phyloP scores from a whole-genome alignment of 2,888 invertebrate species.

The Troides oblongomaculatus region DNA sequence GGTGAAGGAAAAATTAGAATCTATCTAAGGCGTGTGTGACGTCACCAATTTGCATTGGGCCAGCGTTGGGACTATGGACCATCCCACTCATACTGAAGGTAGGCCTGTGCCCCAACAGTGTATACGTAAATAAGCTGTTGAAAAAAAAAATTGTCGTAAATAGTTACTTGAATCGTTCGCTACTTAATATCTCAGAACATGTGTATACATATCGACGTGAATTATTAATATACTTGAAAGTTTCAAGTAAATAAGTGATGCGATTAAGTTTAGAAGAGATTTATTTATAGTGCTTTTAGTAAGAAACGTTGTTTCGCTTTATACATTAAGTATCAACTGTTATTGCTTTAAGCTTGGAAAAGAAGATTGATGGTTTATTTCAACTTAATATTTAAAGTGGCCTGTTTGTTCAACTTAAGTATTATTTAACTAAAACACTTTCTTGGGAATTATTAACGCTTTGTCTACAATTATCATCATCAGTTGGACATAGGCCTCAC shows the following conservation, averaged over 20 bases:
- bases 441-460: neutral
- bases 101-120: too few relatives aligned
- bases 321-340: neutral
- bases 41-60: too few relatives aligned
- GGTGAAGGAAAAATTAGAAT: too few relatives aligned
- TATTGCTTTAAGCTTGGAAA: neutral
- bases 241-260: neutral
- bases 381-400: constrained; percentile 1
- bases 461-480: neutral
- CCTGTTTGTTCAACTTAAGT: neutral
- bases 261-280: neutral
- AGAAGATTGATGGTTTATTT: neutral
- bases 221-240: neutral
- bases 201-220: neutral
- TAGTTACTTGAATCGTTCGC: neutral
- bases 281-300: neutral
- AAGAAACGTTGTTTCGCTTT: neutral
- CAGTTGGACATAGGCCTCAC: too few relatives aligned
- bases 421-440: neutral
- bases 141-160: neutral
- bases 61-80: too few relatives aligned
- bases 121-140: too few relatives aligned
- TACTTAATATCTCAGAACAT: neutral
- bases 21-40: too few relatives aligned
- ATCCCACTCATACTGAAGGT: too few relatives aligned